Base-by-base conservation (phyloP, 2,113 vertebrate species). In the Sterrhoptilus dennistouni region DNA sequence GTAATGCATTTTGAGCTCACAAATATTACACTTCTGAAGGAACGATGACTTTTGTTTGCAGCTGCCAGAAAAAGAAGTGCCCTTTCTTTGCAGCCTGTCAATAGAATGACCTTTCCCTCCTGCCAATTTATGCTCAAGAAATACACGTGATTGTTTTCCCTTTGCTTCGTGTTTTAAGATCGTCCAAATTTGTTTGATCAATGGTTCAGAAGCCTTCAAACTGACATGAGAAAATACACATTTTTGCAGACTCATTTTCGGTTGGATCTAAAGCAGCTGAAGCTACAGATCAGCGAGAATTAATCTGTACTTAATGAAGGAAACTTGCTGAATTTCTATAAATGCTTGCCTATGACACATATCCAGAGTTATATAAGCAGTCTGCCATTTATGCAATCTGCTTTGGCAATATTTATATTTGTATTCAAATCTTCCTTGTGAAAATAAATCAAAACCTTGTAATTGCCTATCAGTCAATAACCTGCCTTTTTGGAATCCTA, bases 341-440 rank as follows among this genome's bases (percentile, higher is more conserved):
- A 96, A 90, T 36, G 44, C 83, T 94, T 94, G 80, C 57, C 36
- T 92, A 42, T 90, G 90, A 93, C 56, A 95, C 56, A 81, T 94
- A 95, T 63, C 36, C 57, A 89, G 53, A 72, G 71, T 96, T 93
- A 88, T 50, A 60, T 93, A 95, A 94, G 47, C 85, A 45, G 53
- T 35, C 77, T 95, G 24, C 71, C 82, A 92, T 96, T 95, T 93
- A 90, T 82, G 82, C 82, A 96, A n/a, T 83, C 63, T 53, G 82
- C 91, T 97, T 93, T 92, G 65, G 31, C 87, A 95, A 87, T 94
- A 86, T 96, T 96, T 96, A 40, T 95, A 76, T 96, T 96, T 97
- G 74, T 91, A 91, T 83, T 94, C 60, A 90, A 90, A 96, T 83
- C 28, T 89, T 61, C n/a, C 72, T 72, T 61, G 45, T 89, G 77